Conservation (phyloP, 2,888 invertebrate genomes). For the Andrena chrysosceles region DNA sequence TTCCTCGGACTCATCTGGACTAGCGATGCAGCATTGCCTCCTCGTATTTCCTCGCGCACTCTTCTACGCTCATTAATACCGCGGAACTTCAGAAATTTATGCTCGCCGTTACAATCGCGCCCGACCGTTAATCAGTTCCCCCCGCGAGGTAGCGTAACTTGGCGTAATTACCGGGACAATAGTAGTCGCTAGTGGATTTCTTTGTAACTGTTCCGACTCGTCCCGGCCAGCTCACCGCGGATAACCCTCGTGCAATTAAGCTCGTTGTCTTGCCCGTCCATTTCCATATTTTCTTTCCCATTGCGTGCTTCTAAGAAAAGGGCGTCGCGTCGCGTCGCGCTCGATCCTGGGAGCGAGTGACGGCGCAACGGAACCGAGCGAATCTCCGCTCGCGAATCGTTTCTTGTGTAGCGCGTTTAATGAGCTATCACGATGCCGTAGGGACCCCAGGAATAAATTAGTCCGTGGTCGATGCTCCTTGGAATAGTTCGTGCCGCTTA, state of each 20-base stretch:
- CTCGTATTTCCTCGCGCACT: conserved; percentile 24
- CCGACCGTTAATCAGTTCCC: conserved; percentile 53
- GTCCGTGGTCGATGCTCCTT: conserved; percentile 27
- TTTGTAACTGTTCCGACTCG: conserved; percentile 59
- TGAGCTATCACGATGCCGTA: conserved; percentile 57
- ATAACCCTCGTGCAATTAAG: conserved; percentile 68
- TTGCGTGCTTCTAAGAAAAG: conserved; percentile 66
- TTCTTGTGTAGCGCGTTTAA: conserved; percentile 57
- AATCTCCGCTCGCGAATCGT: conserved; percentile 48
- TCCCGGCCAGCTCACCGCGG: conserved; percentile 42
- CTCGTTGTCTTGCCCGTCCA: conserved; percentile 69
- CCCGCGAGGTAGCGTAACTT: conserved; percentile 55
- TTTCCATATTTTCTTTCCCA: conserved; percentile 78
- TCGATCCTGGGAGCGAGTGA: conserved; percentile 53
- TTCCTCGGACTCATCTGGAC: not conserved
- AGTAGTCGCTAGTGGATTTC: conserved; percentile 71
- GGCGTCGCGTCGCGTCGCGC: conserved; percentile 46
- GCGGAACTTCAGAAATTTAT: conserved; percentile 22
- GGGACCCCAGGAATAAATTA: conserved; percentile 54
- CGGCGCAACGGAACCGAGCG: conserved; percentile 28
- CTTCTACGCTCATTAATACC: conserved; percentile 49
- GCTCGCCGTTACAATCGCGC: not conserved
- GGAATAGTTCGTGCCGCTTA: conserved; percentile 22
- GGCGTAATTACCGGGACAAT: conserved; percentile 73
- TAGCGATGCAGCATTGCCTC: not conserved